Base-by-base conservation (phyloP, 2,113 vertebrate species). In the Okapia johnstoni region DNA sequence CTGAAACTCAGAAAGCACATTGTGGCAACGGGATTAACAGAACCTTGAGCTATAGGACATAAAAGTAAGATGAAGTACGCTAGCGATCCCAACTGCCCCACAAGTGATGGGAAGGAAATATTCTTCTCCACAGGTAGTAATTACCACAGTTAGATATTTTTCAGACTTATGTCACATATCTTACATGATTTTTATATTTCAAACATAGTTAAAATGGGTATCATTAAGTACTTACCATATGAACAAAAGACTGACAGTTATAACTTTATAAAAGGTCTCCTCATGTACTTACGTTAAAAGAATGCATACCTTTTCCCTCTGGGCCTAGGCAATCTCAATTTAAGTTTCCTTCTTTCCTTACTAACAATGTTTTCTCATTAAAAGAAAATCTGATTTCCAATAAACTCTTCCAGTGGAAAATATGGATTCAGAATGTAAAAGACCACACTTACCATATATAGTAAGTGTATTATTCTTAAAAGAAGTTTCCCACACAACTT, bases 401-500 rank as follows among this genome's bases (percentile, higher is more conserved):
- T 50, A 88, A 60, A 80, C n/a, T n/a, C 26, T 52, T 85, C 50
- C 46, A 19, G 19, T 40, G 55, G 33, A 86, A 95, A 96, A 77
- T 36, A 54, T 14, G 36, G 30, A 52, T 76, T 96, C 52, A 36
- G 61, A 19, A 83, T 58, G 46, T 88, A 81, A 86, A 97, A 97
- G 94, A 73, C 55, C 90, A 86, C 28, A 25, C 4, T 66, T 86
- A 93, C 85, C 36, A 61, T 81, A 58, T 40, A 86, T 16, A 95
- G 90, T 94, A 91, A 93, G 61, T 54, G 1, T 48, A 83, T 60
- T 88, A 90, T 95, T 98, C 90, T 96, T 85, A 97, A 94, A 79
- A 83, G 81, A 98, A 94, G 57, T 83, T 97, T 96, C 85, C 93
- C 90, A 94, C 54, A 85, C 96, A 91, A 93, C 52, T 93, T 96